Evolutionary conservation across 2,113 vertebrate species (phyloP), one percentile per base, ranked within the genome.

Genomic region (Taurulus bubalis): DNA sequence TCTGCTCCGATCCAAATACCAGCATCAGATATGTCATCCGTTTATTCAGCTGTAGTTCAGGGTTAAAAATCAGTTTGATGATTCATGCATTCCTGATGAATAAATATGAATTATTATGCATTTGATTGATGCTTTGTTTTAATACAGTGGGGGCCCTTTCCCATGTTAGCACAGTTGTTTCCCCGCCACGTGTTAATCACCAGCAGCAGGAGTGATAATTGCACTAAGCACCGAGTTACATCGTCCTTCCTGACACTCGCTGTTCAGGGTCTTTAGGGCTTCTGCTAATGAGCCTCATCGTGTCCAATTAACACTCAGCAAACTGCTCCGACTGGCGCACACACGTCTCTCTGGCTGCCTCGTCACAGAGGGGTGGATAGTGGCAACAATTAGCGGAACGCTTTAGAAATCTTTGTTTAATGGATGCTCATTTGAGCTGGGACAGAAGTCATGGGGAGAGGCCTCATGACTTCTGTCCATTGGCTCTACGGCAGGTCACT

Each of bases 201-300:
- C 60, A 40, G 49, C 74, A 66, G 49, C 12, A 42, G 11, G 40
- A 65, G 74, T 76, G 62, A n/a, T 66, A 56, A 66, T 66, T 75
- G 62, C 62, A 55, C 18, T 28, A 22, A 75, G 47, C 49, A 30
- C 28, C 28, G 12, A 20, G 47, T 55, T 55, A 38, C 26, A 15
- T 28, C 65, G 47, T 42, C 18, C 12, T 30, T 76, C 24, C 62
- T 42, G 49, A 56, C 63, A 66, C 62, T 38, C 11, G 18, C 45
- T 55, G 47, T 26, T 38, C 6, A 75, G 47, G 60, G 47, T 65
- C 73, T 64, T 65, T 40, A 34, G 73, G 60, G 47, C 60, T 65
- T 55, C 49, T 11, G 60, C 73, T 75, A 55, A 75, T 75, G 38
- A 42, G 62, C 62, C 28, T 64, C n/a, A 53, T 64, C 32, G 26